These are phyloP conservation scores for Podiceps cristatus DNA, from an alignment of 2,113 vertebrate species.

Conservation along the genomic window DNA sequence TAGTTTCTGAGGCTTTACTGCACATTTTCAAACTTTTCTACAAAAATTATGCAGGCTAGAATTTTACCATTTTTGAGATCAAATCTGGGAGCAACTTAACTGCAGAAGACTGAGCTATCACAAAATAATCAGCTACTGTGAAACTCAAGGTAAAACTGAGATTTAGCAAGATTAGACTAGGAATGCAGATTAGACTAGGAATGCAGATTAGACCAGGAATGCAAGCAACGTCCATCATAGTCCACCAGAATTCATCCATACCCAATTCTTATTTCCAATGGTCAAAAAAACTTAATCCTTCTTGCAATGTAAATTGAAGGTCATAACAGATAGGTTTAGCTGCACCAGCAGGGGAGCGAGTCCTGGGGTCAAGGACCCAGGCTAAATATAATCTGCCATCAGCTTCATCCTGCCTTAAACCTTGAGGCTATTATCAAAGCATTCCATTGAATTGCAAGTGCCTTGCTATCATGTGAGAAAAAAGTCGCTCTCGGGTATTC, in stretches of 20 bases:
- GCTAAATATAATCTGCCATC: neutral
- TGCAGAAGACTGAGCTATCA: neutral
- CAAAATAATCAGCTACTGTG: neutral
- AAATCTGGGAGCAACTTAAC: neutral
- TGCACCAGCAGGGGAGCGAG: neutral
- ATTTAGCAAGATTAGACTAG: neutral
- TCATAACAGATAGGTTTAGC: neutral
- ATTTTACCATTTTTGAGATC: neutral
- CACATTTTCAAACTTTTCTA: neutral
- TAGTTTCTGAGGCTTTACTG: neutral
- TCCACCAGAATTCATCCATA: neutral
- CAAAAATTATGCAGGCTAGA: neutral
- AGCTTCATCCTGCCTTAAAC: neutral
- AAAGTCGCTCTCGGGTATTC: neutral
- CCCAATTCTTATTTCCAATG: neutral
- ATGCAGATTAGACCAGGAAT: too few species aligned
- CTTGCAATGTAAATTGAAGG: neutral
- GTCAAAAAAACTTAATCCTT: neutral
- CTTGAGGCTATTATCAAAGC: neutral
- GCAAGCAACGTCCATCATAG: fast-evolving
- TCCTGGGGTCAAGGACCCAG: neutral
- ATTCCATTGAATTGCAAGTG: neutral
- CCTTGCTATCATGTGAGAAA: neutral
- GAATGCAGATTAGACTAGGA: too few species aligned
- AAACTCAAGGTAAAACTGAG: neutral